Evolutionary conservation across 2,797 vertebrate genomes (phyloP).

Genomic region (Pipistrellus kuhlii): DNA sequence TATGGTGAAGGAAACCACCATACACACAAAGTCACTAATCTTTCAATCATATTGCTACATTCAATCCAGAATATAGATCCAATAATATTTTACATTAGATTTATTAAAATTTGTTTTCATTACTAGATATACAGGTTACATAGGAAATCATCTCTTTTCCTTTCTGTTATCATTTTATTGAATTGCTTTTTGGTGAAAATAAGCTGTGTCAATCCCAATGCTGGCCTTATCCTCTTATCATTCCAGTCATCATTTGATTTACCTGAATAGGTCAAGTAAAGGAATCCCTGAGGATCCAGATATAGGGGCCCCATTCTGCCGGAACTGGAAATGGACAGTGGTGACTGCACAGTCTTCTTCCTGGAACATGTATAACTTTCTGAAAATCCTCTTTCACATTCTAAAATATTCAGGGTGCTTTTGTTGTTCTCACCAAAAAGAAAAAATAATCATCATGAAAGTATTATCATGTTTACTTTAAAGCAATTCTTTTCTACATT

Average conservation of each 20-base stretch:
- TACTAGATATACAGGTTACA: background rate
- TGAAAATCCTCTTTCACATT: constrained; percentile 66
- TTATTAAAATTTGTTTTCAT: background rate
- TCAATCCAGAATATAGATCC: background rate
- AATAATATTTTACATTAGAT: background rate
- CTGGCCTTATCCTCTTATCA: background rate
- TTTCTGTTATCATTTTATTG: background rate
- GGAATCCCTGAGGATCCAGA: background rate
- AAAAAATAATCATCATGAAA: constrained; percentile 84
- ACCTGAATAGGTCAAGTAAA: background rate
- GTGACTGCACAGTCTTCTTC: background rate
- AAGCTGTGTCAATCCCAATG: background rate
- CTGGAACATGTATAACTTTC: constrained; percentile 58
- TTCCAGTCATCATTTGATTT: background rate
- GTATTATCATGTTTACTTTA: constrained; percentile 87
- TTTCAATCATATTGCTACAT: background rate
- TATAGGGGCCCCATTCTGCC: background rate
- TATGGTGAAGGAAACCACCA: background rate
- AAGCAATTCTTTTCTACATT: constrained; percentile 85
- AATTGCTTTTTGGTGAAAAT: background rate
- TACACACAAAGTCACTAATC: background rate
- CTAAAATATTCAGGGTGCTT: constrained; percentile 84
- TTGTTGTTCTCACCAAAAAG: constrained; percentile 83
- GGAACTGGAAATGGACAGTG: background rate
- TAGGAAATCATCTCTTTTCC: constrained; percentile 11